Base-by-base conservation (phyloP, 1,140 invertebrate genomes). In the Rhysida immarginata region DNA sequence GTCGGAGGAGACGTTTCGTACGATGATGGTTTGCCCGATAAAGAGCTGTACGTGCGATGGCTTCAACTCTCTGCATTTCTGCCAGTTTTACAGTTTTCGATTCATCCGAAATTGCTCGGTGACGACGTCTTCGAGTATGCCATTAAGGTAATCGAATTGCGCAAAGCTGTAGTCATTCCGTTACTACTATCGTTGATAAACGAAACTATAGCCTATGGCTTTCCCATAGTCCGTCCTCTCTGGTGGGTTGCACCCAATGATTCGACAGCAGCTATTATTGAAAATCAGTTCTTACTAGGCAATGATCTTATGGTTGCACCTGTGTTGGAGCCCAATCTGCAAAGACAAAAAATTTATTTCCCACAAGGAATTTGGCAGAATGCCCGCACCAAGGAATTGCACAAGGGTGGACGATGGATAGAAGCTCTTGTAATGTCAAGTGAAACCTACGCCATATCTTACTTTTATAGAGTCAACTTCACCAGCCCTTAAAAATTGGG, bases 31-130 rank as follows among this genome's bases (percentile, higher is more conserved):
- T 62, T 87, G 16, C 86, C 87, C 0, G 84, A 90, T 53, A 78
- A 81, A 59, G 89, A 97, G 65, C 71, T 98, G 5, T 97, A 89
- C 64, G 82, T 94, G 48, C 75, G 94, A 49, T 98, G 94, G 94
- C 68, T 96, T n/a, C 87, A 96, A 66, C 71, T 92, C 57, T 83
- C 86, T n/a, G 84, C 87, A 0, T 96, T 96, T 65, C 65, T 97
- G 46, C 90, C 93, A 0, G 84, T 91, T 0, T 85, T 96, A 65
- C 84, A 93, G 65, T 94, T 93, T 61, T 89, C 87, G 0, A 80
- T 89, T 64, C 68, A 90, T 3, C 92, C 93, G 0, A 89, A 83
- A 64, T 84, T 88, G 63, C 95, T 92, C 63, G 71, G 81, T 16
- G 81, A 86, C 62, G 79, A 82, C 18, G 80, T 91, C 0, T 69